Evolutionary conservation across 2,888 invertebrate species (phyloP).

Genomic region (Bimastos eiseni): DNA sequence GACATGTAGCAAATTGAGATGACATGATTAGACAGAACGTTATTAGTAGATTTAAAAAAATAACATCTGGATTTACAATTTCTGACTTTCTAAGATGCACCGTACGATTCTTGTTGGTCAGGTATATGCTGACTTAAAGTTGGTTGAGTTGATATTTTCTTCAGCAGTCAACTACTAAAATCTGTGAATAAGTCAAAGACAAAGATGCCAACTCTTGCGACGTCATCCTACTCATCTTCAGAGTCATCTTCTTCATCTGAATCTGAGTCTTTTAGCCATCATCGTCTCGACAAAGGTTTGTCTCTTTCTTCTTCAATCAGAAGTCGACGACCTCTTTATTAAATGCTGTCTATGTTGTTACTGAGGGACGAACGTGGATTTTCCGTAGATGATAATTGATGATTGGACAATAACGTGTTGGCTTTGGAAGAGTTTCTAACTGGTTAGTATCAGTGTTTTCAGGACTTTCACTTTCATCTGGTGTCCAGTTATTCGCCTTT

Average conservation of each 20-base stretch:
- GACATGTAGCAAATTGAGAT: too few species aligned
- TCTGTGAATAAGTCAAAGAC: not conserved
- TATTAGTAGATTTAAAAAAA: too few species aligned
- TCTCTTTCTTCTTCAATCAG: not conserved
- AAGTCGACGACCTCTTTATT: not conserved
- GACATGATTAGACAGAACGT: too few species aligned
- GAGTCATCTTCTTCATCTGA: not conserved
- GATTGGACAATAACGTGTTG: not conserved
- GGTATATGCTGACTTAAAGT: not conserved
- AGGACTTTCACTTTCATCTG: not conserved
- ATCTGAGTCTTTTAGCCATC: not conserved
- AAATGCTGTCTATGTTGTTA: too few species aligned
- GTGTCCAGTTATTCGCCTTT: not conserved
- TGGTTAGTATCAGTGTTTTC: not conserved
- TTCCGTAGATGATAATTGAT: too few species aligned
- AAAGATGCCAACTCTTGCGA: not conserved
- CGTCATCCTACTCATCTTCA: not conserved
- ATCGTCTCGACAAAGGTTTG: not conserved
- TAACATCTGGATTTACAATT: too few species aligned
- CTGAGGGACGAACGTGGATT: too few species aligned
- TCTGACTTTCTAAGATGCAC: too few species aligned
- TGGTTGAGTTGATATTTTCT: not conserved
- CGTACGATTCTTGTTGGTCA: not conserved
- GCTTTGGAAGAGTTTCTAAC: not conserved
- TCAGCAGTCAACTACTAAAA: not conserved